Evolutionary conservation across 2,888 invertebrate species (phyloP).

Genomic region (Eilema caniola): DNA sequence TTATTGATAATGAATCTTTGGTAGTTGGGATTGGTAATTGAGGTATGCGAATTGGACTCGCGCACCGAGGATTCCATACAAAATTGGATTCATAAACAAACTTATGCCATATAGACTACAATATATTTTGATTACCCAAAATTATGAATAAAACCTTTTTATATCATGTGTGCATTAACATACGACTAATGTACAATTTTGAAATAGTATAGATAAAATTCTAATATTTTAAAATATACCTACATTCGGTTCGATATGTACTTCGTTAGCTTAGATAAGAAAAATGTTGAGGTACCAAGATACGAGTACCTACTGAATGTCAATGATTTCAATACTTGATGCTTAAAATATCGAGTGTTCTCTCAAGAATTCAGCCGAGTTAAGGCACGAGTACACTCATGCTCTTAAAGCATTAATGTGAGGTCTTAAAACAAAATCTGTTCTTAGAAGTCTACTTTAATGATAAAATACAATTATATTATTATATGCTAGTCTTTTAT

Average conservation of each 20-base stretch:
- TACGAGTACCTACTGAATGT: constrained; percentile 36
- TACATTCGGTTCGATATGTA: neutral
- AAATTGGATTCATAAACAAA: too few species aligned
- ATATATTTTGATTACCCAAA: too few species aligned
- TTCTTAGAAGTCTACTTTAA: constrained; percentile 28
- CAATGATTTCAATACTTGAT: constrained; percentile 30
- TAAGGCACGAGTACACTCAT: constrained; percentile 37
- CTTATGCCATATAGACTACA: too few species aligned
- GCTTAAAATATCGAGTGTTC: constrained; percentile 35
- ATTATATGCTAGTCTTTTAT: constrained; percentile 9
- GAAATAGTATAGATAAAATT: too few species aligned
- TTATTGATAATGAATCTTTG: neutral
- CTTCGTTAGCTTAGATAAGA: constrained; percentile 32
- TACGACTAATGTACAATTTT: too few species aligned
- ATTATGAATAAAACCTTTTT: too few species aligned
- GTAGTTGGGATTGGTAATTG: too few species aligned
- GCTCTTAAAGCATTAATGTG: constrained; percentile 39
- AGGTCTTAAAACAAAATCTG: constrained; percentile 31
- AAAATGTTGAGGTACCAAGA: constrained; percentile 20
- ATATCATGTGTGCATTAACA: too few species aligned
- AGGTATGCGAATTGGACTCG: too few species aligned
- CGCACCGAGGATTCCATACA: too few species aligned
- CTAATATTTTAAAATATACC: neutral
- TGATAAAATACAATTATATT: constrained; percentile 28
- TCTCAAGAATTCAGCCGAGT: constrained; percentile 36